These are phyloP conservation scores for Apodemus sylvaticus DNA, from an alignment of 2,113 vertebrate species.

Conservation along the genomic window DNA sequence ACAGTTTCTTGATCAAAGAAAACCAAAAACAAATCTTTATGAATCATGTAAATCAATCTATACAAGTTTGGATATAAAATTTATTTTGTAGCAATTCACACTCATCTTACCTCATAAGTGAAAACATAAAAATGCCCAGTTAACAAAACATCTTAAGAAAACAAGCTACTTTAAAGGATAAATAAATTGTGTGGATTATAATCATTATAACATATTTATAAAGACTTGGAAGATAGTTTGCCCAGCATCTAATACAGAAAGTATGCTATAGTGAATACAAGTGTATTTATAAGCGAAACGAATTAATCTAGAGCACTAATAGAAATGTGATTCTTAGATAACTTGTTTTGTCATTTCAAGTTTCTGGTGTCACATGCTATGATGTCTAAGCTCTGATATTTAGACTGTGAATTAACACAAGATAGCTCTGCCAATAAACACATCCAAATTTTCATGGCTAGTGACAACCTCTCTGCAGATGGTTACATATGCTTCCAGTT, in stretches of 20 bases:
- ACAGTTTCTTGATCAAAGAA: neutral
- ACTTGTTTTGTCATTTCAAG: neutral
- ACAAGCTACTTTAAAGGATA: neutral
- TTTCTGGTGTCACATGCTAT: neutral
- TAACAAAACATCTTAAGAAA: slow-evolving; percentile 53
- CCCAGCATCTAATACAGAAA: neutral
- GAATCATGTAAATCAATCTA: neutral
- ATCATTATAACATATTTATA: neutral
- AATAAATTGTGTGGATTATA: neutral
- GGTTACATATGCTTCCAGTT: slow-evolving; percentile 57
- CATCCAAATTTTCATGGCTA: slow-evolving; percentile 48
- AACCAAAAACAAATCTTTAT: neutral
- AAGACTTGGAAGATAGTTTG: slow-evolving; percentile 14
- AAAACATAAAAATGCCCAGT: slow-evolving; percentile 30
- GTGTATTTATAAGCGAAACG: slow-evolving; percentile 17
- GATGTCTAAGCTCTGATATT: neutral
- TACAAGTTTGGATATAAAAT: neutral
- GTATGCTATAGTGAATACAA: neutral
- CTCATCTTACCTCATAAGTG: slow-evolving; percentile 1
- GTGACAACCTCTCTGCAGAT: slow-evolving; percentile 37
- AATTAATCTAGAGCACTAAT: slow-evolving; percentile 30
- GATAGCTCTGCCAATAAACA: neutral
- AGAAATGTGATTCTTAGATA: slow-evolving; percentile 5
- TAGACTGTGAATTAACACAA: neutral
- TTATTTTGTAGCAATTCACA: neutral